phyloP scores from a whole-genome alignment of 2,888 invertebrate species.

The Horisme vitalbata region DNA sequence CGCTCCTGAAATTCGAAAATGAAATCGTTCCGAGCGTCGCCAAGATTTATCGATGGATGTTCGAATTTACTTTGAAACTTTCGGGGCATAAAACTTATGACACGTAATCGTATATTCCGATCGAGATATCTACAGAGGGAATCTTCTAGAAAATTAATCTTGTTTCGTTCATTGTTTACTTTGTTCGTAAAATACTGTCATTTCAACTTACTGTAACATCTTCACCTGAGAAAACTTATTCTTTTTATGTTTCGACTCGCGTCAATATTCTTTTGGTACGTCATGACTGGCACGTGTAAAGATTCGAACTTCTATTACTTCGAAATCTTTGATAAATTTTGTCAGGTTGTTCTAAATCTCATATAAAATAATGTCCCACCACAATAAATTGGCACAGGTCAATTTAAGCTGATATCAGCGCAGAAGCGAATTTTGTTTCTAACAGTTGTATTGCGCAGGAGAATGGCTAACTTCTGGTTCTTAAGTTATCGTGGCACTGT shows the following conservation, averaged over 20 bases:
- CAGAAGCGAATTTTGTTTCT: no score
- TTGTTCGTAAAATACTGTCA: conserved; percentile 40
- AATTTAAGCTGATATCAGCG: no score
- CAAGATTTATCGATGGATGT: conserved; percentile 82
- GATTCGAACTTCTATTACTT: conserved; percentile 7
- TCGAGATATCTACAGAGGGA: conserved; percentile 57
- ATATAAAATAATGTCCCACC: conserved; percentile 17
- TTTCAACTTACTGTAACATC: conserved; percentile 33
- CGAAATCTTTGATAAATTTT: conserved; percentile 3
- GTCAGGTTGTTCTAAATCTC: conserved; percentile 9
- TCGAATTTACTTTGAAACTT: conserved; percentile 82
- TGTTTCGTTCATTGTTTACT: conserved; percentile 51
- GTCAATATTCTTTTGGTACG: conserved; percentile 14
- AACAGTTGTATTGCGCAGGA: no score
- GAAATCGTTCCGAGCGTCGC: conserved; percentile 82
- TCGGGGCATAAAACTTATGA: conserved; percentile 81
- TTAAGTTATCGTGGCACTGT: no score
- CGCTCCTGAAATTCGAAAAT: conserved; percentile 83
- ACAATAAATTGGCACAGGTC: no score
- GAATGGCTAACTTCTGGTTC: no score
- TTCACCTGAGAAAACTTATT: conserved; percentile 29
- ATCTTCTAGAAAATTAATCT: conserved; percentile 58
- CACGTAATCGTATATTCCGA: conserved; percentile 80
- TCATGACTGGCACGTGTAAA: conserved; percentile 12
- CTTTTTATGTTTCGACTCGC: conserved; percentile 12